Evolutionary conservation across 2,113 vertebrate species (phyloP), one percentile per base, ranked within the genome.

Genomic region (zebrafish (Danio rerio)): DNA sequence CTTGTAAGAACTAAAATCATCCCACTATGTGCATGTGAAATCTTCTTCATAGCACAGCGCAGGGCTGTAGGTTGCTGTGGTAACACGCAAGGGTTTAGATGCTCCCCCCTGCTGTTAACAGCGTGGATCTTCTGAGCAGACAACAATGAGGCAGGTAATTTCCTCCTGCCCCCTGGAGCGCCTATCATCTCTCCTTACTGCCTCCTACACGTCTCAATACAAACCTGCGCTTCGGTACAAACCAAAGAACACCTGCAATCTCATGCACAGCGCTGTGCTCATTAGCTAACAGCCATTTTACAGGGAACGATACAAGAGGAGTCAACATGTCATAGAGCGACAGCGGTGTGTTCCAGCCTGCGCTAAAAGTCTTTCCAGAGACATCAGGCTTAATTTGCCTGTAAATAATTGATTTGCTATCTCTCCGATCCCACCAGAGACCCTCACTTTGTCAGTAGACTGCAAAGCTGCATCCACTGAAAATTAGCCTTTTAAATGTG

Each of bases 361-460:
- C 61, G 21, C 90, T 70, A 89, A 89, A 93, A 75, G 82, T 90
- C 88, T 92, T 93, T 93, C 91, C 85, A 83, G 89, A 92, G 92
- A 93, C 94, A 91, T 93, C 84, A 80, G 86, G 92, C 89, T 89
- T 96, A 94, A 96, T 97, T 96, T 96, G 94, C 94, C 95, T 94
- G 95, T 96, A 95, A 96, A 97, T 97, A 96, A 96, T 95, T 94
- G 95, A 96, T 95, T 96, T 95, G 92, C 93, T 84, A 91, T 89
- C 88, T 92, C 94, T 91, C 92, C 93, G 93, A 94, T 92, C 95
- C 94, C 95, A 91, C n/a, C 93, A 93, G 95, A 94, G 92, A 88
- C 92, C 89, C 93, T 84, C 84, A 86, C 93, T 96, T 95, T 94
- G 94, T 95, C 93, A 86, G 93, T 81, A 92, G 90, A 94, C 91